Evolutionary conservation across 2,797 vertebrate species (phyloP).

Genomic region (Paguma larvata): DNA sequence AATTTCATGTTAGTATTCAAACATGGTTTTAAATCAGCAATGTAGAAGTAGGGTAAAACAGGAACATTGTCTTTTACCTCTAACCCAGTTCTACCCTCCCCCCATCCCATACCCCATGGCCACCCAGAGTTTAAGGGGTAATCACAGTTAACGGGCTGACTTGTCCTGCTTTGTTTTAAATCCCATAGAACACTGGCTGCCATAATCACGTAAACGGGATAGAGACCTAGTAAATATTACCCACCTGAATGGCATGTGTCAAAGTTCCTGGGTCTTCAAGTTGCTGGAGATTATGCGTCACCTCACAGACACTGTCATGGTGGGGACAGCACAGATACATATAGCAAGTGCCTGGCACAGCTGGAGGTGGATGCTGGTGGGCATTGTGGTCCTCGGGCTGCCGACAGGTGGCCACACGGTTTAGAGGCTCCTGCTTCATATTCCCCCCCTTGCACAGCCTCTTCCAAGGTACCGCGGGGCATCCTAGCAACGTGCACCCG

Average conservation of each 20-base stretch:
- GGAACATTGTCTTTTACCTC: not conserved
- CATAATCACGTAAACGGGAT: not conserved
- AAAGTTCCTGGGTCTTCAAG: too few species aligned
- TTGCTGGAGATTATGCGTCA: too few species aligned
- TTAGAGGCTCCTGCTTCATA: not conserved
- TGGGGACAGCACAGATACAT: rapidly evolving
- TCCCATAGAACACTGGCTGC: not conserved
- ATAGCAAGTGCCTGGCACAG: not conserved
- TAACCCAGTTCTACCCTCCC: rapidly evolving
- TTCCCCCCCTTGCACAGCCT: rapidly evolving
- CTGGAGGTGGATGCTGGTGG: not conserved
- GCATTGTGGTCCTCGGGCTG: not conserved
- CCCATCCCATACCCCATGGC: not conserved
- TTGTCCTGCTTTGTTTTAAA: not conserved
- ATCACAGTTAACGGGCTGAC: not conserved
- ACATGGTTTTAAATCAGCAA: not conserved
- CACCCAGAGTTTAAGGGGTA: not conserved
- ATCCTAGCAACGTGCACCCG: not conserved
- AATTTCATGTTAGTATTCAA: not conserved
- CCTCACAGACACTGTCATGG: not conserved
- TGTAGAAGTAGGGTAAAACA: not conserved
- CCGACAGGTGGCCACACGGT: not conserved
- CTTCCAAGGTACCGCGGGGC: not conserved
- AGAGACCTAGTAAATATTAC: not conserved
- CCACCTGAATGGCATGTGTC: not conserved